Percentiles rank a stretch among this genome's conserved stretches.
These are phyloP conservation scores for Lophotis ruficrista DNA, from an alignment of 2,113 vertebrate genomes.

Conservation along the genomic window DNA sequence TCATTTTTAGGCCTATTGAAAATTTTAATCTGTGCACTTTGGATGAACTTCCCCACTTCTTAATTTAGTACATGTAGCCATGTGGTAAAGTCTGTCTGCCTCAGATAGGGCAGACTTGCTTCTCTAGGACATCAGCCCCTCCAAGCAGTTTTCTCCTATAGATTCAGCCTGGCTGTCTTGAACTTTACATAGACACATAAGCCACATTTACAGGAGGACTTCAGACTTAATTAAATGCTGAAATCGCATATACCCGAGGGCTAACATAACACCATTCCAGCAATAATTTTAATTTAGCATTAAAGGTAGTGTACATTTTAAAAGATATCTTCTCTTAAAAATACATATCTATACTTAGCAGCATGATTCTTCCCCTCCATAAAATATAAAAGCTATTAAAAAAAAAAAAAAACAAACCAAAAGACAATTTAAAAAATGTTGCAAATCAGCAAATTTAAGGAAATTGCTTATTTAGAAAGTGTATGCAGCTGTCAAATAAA, in stretches of 20 bases:
- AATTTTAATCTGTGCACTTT: constrained; percentile 89
- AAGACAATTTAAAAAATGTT: not conserved
- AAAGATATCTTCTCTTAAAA: constrained; percentile 25
- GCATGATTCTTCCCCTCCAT: not conserved
- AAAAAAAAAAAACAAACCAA: not conserved
- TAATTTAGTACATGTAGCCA: constrained; percentile 77
- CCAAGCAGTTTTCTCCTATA: constrained; percentile 53
- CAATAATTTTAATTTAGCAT: constrained; percentile 58
- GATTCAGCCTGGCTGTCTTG: constrained; percentile 60
- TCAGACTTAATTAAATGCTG: constrained; percentile 74
- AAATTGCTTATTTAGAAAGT: constrained; percentile 12
- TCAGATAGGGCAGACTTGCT: constrained; percentile 62
- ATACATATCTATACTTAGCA: not conserved
- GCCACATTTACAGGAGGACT: constrained; percentile 59
- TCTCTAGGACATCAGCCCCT: constrained; percentile 63
- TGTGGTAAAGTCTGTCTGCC: constrained; percentile 67
- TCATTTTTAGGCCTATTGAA: constrained; percentile 89
- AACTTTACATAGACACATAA: constrained; percentile 63
- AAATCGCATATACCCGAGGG: constrained; percentile 35
- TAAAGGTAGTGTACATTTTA: constrained; percentile 29
- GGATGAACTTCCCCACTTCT: constrained; percentile 82
- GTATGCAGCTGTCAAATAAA: constrained; percentile 8
- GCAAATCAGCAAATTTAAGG: constrained; percentile 54
- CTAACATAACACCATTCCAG: constrained; percentile 47
- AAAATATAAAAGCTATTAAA: not conserved